These are phyloP conservation scores for Channa striata DNA, from an alignment of 2,797 vertebrate genomes.

Conservation along the genomic window DNA sequence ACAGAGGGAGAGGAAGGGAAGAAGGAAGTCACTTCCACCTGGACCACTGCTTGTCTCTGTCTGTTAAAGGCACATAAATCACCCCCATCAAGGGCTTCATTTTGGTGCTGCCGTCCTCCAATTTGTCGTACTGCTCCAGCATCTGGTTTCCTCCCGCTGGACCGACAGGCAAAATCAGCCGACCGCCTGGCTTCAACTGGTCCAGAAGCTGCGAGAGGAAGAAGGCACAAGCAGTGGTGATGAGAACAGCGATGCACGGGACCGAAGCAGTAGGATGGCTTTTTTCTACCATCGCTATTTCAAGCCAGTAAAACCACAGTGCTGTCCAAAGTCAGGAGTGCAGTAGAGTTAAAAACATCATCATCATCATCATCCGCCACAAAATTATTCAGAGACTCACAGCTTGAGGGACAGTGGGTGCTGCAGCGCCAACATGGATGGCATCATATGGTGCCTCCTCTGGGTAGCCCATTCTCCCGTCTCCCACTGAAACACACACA, in stretches of 20 bases:
- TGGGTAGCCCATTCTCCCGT: conserved; percentile 90
- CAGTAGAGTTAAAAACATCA: not conserved
- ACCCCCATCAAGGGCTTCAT: conserved; percentile 99
- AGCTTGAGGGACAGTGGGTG: conserved; percentile 94
- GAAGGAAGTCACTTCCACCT: conserved; percentile 99
- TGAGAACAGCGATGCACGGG: not conserved
- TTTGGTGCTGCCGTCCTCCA: conserved; percentile 98
- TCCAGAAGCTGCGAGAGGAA: conserved; percentile 90
- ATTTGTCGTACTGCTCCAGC: conserved; percentile 98
- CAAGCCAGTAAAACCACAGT: not conserved
- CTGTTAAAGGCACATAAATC: conserved; percentile 99
- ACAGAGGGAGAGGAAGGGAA: conserved; percentile 87
- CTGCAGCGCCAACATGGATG: conserved; percentile 97
- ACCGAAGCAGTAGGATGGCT: not conserved
- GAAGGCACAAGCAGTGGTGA: no score
- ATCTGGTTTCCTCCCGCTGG: conserved; percentile 99
- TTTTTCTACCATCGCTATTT: not conserved
- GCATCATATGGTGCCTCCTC: conserved; percentile 97
- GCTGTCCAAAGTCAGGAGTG: not conserved
- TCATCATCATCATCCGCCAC: conserved; percentile 9
- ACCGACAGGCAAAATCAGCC: conserved; percentile 97
- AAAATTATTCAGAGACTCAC: conserved; percentile 82
- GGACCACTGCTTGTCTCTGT: conserved; percentile 99
- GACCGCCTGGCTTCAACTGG: conserved; percentile 97
- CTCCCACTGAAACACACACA: conserved; percentile 90